Base-by-base conservation (phyloP, 2,888 invertebrate species). In the Andricus quercusramuli region DNA sequence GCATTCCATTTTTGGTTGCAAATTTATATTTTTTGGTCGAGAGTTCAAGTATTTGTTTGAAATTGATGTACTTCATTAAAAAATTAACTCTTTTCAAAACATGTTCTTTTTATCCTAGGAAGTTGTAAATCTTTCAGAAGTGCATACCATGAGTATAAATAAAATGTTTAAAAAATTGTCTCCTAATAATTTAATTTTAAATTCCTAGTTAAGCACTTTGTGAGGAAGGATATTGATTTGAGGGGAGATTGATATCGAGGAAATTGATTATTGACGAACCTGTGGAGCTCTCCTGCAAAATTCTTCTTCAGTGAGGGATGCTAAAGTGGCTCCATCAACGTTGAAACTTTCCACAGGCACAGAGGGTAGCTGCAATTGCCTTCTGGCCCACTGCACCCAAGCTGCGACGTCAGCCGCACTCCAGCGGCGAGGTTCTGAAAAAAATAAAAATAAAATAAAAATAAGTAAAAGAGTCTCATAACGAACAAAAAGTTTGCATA, bases 391-490 rank as follows among this genome's bases (percentile, higher is more conserved):
- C 92, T 96, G 95, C 82, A 98, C 95, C 98, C 98, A 99, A 32
- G 97, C 95, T 85, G 96, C 96, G 74, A 98, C 98, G 91, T 98
- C 97, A 82, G 95, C 95, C 22, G 95, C 94, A 87, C 96, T 96
- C 98, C 98, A 99, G 88, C 96, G 95, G 91, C 95, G 95, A 84
- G 98, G 98, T 95, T 98, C 98, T 98, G 93, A 11, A 93, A 93
- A 81, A 44, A 44, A 79, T 68, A 68, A 0, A 74, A 20, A 17
- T 20, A 65, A 25, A 32, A n/a, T n/a, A n/a, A 15, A 11, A 66
- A 66, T 66, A 22, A n/a, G 5, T 37, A 44, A 37, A 41, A 64
- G n/a, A n/a, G n/a, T n/a, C 44, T 47, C 65, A 78, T n/a, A 47
- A 29, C 8, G 51, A 64, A 32, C 65, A 13, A 15, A 68, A 13